A percentile compares a stretch with the other conserved stretches of the same genome.
Conservation (phyloP, 2,113 vertebrate species). For the Chamaetylas fuelleborni region DNA sequence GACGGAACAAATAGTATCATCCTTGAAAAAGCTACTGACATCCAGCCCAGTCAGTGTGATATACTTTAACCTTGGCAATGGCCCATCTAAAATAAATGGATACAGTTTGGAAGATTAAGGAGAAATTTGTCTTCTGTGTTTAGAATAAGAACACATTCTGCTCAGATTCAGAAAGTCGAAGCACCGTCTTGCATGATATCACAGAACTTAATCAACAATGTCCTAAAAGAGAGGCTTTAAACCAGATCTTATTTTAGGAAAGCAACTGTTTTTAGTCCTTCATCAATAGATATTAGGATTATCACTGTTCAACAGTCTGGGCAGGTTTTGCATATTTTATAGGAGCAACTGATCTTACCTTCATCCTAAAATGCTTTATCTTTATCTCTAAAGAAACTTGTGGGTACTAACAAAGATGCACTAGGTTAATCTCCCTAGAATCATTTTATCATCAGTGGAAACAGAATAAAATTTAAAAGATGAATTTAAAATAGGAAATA, state of each 20-base stretch:
- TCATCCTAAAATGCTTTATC: neutral
- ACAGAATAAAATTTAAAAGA: neutral
- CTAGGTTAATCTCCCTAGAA: neutral
- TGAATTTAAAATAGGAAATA: neutral
- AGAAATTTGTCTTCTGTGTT: neutral
- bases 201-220: neutral
- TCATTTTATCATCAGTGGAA: neutral
- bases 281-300: neutral
- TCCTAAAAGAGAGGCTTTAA: neutral
- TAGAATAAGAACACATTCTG: neutral
- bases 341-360: neutral
- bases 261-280: neutral
- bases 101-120: neutral
- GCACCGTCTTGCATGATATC: neutral
- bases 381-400: neutral
- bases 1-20: neutral
- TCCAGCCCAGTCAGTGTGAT: fast-evolving
- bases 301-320: fast-evolving
- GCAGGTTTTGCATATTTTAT: neutral
- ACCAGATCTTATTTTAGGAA: neutral
- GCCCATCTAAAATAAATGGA: neutral
- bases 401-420: neutral
- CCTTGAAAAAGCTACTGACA: neutral
- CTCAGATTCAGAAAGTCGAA: neutral
- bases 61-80: neutral